Base-by-base conservation (phyloP, 2,797 vertebrate genomes). In the Alectoris magna region DNA sequence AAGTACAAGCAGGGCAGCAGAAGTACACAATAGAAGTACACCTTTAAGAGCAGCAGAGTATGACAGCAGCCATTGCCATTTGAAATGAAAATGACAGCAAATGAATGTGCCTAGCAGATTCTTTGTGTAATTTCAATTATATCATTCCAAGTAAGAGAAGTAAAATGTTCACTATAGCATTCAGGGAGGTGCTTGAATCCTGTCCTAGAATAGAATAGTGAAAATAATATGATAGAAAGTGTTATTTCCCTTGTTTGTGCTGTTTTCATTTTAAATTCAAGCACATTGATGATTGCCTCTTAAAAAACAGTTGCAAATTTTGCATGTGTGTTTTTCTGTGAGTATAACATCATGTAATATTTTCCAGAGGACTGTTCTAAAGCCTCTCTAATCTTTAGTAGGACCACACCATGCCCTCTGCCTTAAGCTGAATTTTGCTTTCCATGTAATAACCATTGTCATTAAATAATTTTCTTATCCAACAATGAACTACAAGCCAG, bases 61-160 rank as follows among this genome's bases (percentile, higher is more conserved):
- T 77, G 62, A 87, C 21, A 66, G 53, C 66, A 94, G 41, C 10
- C 13, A 1, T 15, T 71, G 59, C 26, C 88, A 81, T 80, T 9
- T 46, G 18, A 92, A 71, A 15, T 68, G 63, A 91, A 95, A 90
- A 29, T 23, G 77, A 81, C 29, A 73, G 67, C 39, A 92, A 88
- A 88, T 73, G 41, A 89, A 81, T 4, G 5, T 58, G 59, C 60
- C 58, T 89, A 78, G 41, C 23, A 92, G 15, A 10, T 87, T 31
- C 36, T 93, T 73, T 91, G 36, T 77, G 14, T 48, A 76, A 84
- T 55, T 23, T 43, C 34, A 51, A 5, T 80, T 80, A 31, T 17
- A 48, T 71, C 92, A 46, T 62, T 46, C n/a, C 24, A 84, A 34
- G 44, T 51, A 93, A 88, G 74, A 82, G 10, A 7, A 86, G 8